Percentiles rank a stretch among this genome's conserved stretches.
Conservation (phyloP, 2,797 vertebrate genomes). For the Dallia pectoralis region DNA sequence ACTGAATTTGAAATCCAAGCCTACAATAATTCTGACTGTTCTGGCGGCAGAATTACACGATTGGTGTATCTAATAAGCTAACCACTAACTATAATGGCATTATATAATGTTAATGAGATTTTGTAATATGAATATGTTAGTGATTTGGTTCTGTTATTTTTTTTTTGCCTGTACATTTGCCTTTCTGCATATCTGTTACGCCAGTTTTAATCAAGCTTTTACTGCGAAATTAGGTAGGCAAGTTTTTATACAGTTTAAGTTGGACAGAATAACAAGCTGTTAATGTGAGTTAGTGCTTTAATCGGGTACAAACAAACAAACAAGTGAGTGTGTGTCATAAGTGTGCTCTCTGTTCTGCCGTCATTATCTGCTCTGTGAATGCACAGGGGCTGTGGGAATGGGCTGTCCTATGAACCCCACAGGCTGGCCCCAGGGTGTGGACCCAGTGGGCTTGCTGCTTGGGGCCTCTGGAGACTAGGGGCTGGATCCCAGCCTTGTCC, state of each 20-base stretch:
- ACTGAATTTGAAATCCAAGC: slow-evolving; percentile 1
- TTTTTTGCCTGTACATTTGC: slow-evolving; percentile 19
- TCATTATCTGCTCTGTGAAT: slow-evolving; percentile 20
- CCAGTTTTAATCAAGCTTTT: slow-evolving; percentile 34
- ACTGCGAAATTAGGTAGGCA: slow-evolving; percentile 48
- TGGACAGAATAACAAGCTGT: slow-evolving; percentile 30
- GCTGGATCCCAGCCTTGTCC: slow-evolving; percentile 42
- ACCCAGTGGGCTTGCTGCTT: background rate
- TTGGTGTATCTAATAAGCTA: too few relatives aligned
- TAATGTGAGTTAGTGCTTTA: slow-evolving; percentile 35
- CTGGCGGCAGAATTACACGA: too few relatives aligned
- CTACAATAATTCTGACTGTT: too few relatives aligned
- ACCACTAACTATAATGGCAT: background rate
- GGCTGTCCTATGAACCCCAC: slow-evolving; percentile 54
- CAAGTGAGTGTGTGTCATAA: slow-evolving; percentile 20
- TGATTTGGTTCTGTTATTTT: slow-evolving; percentile 22
- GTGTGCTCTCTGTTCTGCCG: slow-evolving; percentile 2
- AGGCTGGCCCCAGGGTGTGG: slow-evolving; percentile 22
- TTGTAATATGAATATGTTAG: background rate
- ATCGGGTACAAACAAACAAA: slow-evolving; percentile 31
- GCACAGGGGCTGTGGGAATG: slow-evolving; percentile 50
- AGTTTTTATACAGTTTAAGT: slow-evolving; percentile 42
- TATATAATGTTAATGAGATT: background rate
- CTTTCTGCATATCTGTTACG: slow-evolving; percentile 29
- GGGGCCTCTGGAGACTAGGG: slow-evolving; percentile 34